Evolutionary conservation across 2,888 invertebrate species (phyloP).

Genomic region (Lathronympha strigana): DNA sequence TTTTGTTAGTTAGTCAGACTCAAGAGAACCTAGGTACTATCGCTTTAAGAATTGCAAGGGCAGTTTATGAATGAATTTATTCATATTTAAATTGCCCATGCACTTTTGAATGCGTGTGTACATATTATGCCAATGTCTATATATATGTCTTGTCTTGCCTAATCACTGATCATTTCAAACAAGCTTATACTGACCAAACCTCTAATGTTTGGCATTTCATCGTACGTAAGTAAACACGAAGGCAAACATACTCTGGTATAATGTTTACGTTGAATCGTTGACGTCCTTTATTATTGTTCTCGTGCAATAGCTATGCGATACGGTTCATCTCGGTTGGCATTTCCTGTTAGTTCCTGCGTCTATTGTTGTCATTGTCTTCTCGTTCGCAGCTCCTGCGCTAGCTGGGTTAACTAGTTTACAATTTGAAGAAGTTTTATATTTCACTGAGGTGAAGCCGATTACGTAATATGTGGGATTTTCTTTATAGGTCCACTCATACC

Average conservation of each 20-base stretch:
- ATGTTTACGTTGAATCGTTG: constrained; percentile 61
- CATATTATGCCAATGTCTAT: too few species aligned
- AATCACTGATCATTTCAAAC: not conserved
- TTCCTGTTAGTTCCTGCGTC: constrained; percentile 66
- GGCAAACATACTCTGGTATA: constrained; percentile 16
- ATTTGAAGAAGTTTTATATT: constrained; percentile 50
- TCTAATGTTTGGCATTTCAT: constrained; percentile 12
- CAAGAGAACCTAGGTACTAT: too few species aligned
- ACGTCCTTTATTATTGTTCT: constrained; percentile 57
- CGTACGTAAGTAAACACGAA: constrained; percentile 29
- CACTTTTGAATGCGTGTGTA: too few species aligned
- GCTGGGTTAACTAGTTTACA: constrained; percentile 50
- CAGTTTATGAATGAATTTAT: too few species aligned
- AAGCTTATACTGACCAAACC: constrained; percentile 1
- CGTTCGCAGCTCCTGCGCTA: constrained; percentile 36
- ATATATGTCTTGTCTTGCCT: too few species aligned
- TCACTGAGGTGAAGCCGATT: constrained; percentile 45
- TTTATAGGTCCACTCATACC: too few species aligned
- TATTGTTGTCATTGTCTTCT: constrained; percentile 68
- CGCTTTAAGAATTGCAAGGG: too few species aligned
- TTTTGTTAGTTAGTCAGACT: too few species aligned
- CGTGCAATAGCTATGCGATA: constrained; percentile 65
- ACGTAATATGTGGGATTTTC: constrained; percentile 3
- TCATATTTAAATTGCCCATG: too few species aligned
- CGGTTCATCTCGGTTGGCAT: constrained; percentile 67